Conservation (phyloP, 2,888 invertebrate species). For the Copidosoma aretas region DNA sequence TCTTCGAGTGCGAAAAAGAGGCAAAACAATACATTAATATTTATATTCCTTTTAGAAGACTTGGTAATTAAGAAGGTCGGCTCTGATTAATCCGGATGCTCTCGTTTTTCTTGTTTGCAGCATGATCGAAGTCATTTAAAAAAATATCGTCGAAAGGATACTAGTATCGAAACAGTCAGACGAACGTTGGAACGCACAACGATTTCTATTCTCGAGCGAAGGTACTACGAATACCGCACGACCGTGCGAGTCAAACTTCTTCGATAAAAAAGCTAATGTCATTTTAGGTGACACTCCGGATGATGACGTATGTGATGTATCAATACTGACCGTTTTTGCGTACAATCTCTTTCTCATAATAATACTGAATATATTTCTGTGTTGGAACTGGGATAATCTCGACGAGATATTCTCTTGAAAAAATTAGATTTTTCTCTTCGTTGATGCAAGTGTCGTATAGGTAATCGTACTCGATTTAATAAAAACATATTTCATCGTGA, state of each 20-base stretch:
- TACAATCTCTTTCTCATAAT: background rate
- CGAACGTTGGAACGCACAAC: background rate
- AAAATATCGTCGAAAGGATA: conserved; percentile 18
- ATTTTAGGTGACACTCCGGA: conserved; percentile 63
- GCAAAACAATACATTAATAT: background rate
- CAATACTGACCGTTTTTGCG: conserved; percentile 11
- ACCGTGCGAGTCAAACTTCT: conserved; percentile 25
- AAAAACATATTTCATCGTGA: too few species aligned
- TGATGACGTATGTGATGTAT: conserved; percentile 41
- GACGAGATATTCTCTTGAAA: background rate
- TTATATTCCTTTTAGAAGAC: background rate
- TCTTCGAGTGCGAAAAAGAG: background rate
- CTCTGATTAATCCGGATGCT: conserved; percentile 52
- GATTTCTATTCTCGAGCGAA: conserved; percentile 11
- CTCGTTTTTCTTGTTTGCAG: conserved; percentile 56
- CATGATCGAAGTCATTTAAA: conserved; percentile 37
- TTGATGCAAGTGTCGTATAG: too few species aligned
- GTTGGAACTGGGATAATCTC: background rate
- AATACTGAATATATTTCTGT: background rate
- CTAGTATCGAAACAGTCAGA: background rate
- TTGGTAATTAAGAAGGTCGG: background rate
- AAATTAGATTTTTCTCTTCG: background rate
- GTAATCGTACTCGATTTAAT: too few species aligned
- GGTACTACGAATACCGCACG: conserved; percentile 19
- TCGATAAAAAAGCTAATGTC: conserved; percentile 39